Percentiles rank a stretch among this genome's conserved stretches.
phyloP scores from a whole-genome alignment of 2,888 invertebrate genomes.

The Cyrtodaria siliqua region DNA sequence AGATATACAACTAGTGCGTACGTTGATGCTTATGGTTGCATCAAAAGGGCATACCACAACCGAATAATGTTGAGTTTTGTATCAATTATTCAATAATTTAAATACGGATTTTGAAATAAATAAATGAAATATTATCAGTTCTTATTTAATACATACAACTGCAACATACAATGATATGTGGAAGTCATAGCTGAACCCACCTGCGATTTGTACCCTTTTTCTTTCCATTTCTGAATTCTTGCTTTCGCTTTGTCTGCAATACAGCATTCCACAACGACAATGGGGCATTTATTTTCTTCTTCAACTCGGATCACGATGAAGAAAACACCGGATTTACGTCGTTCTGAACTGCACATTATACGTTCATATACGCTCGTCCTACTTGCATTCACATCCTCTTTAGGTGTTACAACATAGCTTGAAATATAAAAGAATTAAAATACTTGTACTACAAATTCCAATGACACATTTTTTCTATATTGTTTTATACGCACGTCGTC shows the following conservation, averaged over 20 bases:
- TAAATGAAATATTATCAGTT: no score
- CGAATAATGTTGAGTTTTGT: no score
- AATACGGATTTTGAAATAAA: no score
- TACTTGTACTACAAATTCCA: no score
- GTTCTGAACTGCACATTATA: constrained; percentile 4
- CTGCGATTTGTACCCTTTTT: constrained; percentile 18
- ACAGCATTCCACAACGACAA: constrained; percentile 14
- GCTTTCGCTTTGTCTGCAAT: neutral
- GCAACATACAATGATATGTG: no score
- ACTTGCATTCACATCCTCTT: neutral
- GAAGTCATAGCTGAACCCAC: constrained; percentile 3
- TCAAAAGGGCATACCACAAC: no score
- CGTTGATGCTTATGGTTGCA: no score
- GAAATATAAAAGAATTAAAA: neutral
- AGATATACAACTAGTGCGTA: no score
- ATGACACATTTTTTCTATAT: no score
- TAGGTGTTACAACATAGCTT: constrained; percentile 6
- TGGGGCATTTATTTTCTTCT: neutral
- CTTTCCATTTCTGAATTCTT: constrained; percentile 12
- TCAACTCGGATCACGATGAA: constrained; percentile 4
- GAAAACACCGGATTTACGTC: constrained; percentile 19
- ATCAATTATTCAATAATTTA: no score
- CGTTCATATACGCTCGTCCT: constrained; percentile 6
- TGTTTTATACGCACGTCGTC: no score
- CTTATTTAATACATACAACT: no score